Base-by-base conservation (phyloP, 2,888 invertebrate species). In the Leptopilina myrica region DNA sequence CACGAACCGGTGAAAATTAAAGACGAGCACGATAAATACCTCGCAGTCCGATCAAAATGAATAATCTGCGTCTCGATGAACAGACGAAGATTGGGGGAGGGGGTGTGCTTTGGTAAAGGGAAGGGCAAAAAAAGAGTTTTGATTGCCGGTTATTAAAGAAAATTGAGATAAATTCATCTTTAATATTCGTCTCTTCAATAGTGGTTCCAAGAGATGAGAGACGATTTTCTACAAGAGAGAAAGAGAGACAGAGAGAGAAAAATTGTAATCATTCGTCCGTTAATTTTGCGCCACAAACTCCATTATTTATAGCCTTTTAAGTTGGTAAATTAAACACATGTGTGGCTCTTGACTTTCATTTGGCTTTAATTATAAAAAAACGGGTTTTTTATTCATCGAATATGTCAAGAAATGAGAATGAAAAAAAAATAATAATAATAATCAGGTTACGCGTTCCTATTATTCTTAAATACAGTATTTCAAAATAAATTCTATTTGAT, bases 111-210 rank as follows among this genome's bases (percentile, higher is more conserved):
- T 33, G 33, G 33, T 33, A 33, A 33, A 33, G 33, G 33, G 33
- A 33, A 33, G 33, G 33, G 33, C 33, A n/a, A 73, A 73, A 53
- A 73, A 20, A 49, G 49, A 49, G 9, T 12, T 53, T 56, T 73
- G 73, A 73, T 73, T 73, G 56, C 56, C 33, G 73, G 73, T 73
- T 73, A 73, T 73, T 73, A 73, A 73, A 73, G 73, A 73, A 73
- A 49, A 73, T 73, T 73, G 73, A 73, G 73, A 73, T 73, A 73
- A 73, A 73, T 73, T 73, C 73, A 53, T 56, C 73, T 73, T 73
- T 73, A 73, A 73, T 73, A 73, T 73, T 73, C 53, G 73, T 73
- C 73, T 56, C 73, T 73, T 73, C 56, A 56, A 53, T 53, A 26
- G 49, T 40, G 56, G 20, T 33, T 33, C 14, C 49, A 53, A 49